Base-by-base conservation (phyloP, 2,888 invertebrate species). In the Athalia circularis region DNA sequence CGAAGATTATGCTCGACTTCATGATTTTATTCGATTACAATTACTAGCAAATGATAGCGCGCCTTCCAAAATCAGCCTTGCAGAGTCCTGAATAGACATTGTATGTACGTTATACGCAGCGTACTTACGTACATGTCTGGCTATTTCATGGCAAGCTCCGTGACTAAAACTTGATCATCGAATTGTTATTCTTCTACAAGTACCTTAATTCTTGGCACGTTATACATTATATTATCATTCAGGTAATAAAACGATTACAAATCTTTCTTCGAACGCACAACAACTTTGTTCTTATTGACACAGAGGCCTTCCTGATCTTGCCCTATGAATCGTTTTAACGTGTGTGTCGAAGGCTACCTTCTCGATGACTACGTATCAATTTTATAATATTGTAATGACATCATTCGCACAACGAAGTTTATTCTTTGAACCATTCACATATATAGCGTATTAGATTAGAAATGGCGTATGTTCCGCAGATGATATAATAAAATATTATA, bases 311-410 rank as follows among this genome's bases (percentile, higher is more conserved):
- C 13, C 8, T 45, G 15, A n/a, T 72, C 57, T 72, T 57, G 72
- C 72, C 72, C 72, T 72, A 29, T 29, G 72, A 72, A 59, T 72
- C 13, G 72, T 59, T 72, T 9, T 59, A 13, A 15, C 59, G 15
- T 59, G 47, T 52, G 72, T 72, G 72, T 72, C 59, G 59, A 72
- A 72, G 72, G 72, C 57, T 72, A 72, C 47, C 45, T 29, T 2
- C 29, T 1, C 72, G 72, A 72, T 72, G 57, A 72, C 59, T 70
- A 61, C 47, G 62, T 13, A 47, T 59, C 57, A 72, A 72, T 72
- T 59, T 72, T 72, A 72, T 72, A 72, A 52, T 59, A 72, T 45
- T 29, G 29, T 59, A 47, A 72, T 72, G 72, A 72, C 72, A 29
- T 72, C 72, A 72, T 72, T 59, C 72, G 59, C 47, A 47, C 47